phyloP scores from a whole-genome alignment of 1,140 invertebrate genomes.

The Drosophila navojoa region DNA sequence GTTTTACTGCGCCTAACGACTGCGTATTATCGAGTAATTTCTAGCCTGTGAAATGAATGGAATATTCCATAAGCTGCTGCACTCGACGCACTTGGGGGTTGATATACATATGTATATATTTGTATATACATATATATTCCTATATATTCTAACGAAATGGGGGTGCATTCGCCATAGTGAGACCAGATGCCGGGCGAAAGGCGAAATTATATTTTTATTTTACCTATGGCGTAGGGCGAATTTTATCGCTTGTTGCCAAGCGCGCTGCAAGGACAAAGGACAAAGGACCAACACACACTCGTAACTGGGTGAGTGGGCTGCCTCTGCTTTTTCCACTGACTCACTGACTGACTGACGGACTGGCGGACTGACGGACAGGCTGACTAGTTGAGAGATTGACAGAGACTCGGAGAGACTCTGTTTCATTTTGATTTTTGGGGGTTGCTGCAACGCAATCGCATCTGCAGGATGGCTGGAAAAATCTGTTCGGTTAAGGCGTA shows the following conservation, averaged over 20 bases:
- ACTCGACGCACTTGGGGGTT: constrained; percentile 4
- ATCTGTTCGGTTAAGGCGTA: constrained; percentile 71
- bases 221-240: constrained; percentile 60
- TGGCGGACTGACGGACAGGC: background rate
- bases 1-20: no score
- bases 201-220: constrained; percentile 48
- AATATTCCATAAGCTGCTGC: constrained; percentile 64
- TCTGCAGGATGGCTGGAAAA: constrained; percentile 72
- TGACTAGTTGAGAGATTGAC: background rate
- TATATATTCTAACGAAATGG: constrained; percentile 24
- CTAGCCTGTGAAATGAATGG: constrained; percentile 30
- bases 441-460: constrained; percentile 61
- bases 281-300: constrained; percentile 53
- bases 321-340: constrained; percentile 70
- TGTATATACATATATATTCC: background rate
- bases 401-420: no score
- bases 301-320: constrained; percentile 79
- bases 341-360: constrained; percentile 54
- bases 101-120: background rate
- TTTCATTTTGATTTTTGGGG: constrained; percentile 23
- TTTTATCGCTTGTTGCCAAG: constrained; percentile 76
- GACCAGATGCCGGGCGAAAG: constrained; percentile 53
- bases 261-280: constrained; percentile 43
- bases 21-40: constrained; percentile 17
- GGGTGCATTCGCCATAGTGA: constrained; percentile 60